Evolutionary conservation across 2,888 invertebrate species (phyloP).

Genomic region (Cephus pulcher): DNA sequence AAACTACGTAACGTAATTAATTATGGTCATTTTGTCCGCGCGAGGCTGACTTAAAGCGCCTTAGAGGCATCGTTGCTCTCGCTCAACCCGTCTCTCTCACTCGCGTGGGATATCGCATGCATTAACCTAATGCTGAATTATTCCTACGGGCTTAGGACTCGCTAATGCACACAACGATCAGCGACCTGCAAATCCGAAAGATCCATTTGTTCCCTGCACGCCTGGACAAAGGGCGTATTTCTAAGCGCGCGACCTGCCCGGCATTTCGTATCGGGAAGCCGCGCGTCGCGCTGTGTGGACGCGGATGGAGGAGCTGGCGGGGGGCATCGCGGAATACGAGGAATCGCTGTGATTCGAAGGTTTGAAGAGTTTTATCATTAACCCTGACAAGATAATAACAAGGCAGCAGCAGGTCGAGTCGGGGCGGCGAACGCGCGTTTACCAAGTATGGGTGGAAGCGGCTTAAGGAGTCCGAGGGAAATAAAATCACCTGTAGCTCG

Average conservation of each 20-base stretch:
- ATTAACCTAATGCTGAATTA: neutral
- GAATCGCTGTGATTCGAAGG: neutral
- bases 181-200: slow-evolving; percentile 21
- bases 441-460: slow-evolving; percentile 23
- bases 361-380: neutral
- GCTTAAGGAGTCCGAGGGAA: slow-evolving; percentile 21
- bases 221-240: neutral
- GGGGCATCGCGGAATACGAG: neutral
- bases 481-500: slow-evolving; percentile 23
- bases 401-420: neutral
- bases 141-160: neutral
- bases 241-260: neutral
- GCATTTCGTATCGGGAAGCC: neutral
- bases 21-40: slow-evolving; percentile 41
- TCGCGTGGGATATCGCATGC: neutral
- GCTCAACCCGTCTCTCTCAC: neutral
- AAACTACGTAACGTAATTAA: slow-evolving; percentile 47
- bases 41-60: slow-evolving; percentile 1
- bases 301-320: neutral
- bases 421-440: neutral
- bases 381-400: slow-evolving; percentile 2
- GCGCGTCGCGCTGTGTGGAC: neutral
- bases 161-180: neutral
- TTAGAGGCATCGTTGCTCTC: neutral
- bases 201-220: neutral